Evolutionary conservation across 2,113 vertebrate species (phyloP), one percentile per base, ranked within the genome.

Genomic region (Pseudorasbora parva): DNA sequence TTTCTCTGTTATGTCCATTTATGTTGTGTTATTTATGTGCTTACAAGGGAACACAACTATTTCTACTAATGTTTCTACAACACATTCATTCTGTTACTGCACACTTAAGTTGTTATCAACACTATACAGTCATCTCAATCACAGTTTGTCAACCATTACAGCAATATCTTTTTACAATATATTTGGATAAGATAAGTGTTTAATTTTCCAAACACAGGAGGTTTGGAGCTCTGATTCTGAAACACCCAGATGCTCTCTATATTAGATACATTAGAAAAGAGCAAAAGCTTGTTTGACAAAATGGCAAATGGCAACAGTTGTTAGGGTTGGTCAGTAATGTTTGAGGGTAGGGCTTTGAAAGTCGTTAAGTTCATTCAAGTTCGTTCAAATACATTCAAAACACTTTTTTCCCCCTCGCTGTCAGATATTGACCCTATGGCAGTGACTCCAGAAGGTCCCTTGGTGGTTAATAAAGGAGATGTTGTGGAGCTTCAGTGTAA

Each of bases 361-460:
- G 15, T 66, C 25, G 27, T 33, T 33, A 33, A 33, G 7, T 66
- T 66, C 30, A 37, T 37, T 37, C 37, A 37, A 37, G 37, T 37
- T 37, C 6, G 6, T 37, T 37, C 5, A 37, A 37, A 5, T 37
- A 14, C 7, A 77, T 59, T 41, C 30, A 33, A 33, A 33, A 33
- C 33, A 33, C 33, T 2, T 78, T 25, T 6, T 71, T 45, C 5
- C 79, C 10, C 68, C 45, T 0, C 37, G 74, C 66, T 78, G 41
- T 82, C 59, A 97, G 96, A 95, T 88, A 92, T 97, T 66, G 94
- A 97, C 84, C 93, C 94, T 0, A 37, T 95, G 75, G 88, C 10
- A 74, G 85, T 95, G 86, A 81, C 9, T 21, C 62, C 90, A 0
- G 47, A 15, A 4, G 87, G 89, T 0, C 87, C 92, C 9, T 86